Evolutionary conservation across 2,113 vertebrate genomes (phyloP).

Genomic region (Amblyornis subalaris): DNA sequence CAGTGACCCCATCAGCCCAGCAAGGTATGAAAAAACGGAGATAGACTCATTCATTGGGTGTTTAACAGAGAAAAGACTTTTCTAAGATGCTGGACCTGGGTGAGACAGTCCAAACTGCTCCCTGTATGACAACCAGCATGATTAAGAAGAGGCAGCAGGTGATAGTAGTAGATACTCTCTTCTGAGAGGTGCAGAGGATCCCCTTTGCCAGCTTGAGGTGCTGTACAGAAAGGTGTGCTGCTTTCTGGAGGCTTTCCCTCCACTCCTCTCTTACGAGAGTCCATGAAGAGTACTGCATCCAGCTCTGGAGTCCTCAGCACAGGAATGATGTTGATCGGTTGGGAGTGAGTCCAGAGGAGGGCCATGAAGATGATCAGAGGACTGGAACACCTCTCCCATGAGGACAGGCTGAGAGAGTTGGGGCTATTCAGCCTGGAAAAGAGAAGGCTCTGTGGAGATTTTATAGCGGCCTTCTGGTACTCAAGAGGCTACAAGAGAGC

Average conservation of each 20-base stretch:
- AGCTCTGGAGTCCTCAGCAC: neutral
- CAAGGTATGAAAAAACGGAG: neutral
- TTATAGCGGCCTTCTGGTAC: neutral
- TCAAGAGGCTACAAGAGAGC: too few species aligned
- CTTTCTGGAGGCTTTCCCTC: neutral
- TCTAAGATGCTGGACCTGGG: neutral
- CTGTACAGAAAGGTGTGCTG: neutral
- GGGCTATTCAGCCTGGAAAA: neutral
- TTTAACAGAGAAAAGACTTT: neutral
- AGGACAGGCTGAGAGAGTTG: neutral
- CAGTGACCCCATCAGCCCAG: neutral
- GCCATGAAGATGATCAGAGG: neutral
- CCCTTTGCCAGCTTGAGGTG: neutral
- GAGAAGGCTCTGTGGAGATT: neutral
- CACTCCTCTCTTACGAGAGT: neutral
- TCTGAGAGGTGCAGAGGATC: neutral
- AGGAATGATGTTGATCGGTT: accelerated
- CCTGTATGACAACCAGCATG: neutral
- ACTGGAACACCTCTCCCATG: neutral
- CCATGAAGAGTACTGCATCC: neutral
- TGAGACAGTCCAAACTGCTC: neutral
- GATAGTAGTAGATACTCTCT: neutral
- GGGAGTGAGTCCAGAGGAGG: neutral
- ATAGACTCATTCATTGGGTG: neutral
- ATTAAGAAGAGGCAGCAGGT: neutral